These are phyloP conservation scores for Cnemophilus loriae DNA, from an alignment of 2,113 vertebrate species.

Conservation along the genomic window DNA sequence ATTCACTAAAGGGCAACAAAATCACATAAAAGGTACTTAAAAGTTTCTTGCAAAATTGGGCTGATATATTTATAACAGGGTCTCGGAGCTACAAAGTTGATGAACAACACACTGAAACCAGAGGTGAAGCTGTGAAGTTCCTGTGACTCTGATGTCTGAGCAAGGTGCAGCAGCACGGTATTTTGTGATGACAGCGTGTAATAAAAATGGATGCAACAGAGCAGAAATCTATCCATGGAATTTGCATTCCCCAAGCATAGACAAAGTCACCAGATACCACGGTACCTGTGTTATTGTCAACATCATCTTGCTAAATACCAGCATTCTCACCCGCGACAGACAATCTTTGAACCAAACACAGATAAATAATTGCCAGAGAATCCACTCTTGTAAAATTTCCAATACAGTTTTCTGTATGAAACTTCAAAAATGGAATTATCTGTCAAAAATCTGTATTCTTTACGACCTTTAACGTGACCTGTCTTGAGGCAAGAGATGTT, in stretches of 20 bases:
- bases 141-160: not conserved
- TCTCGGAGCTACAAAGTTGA: not conserved
- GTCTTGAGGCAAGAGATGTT: not conserved
- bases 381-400: not conserved
- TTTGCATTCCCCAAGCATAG: not conserved
- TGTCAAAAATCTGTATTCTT: not conserved
- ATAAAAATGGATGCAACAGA: not conserved
- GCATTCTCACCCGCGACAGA: not conserved
- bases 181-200: not conserved
- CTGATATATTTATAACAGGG: not conserved
- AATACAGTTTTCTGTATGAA: not conserved
- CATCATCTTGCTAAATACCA: not conserved
- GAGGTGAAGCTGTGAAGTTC: not conserved
- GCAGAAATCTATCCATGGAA: not conserved
- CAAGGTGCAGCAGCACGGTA: not conserved
- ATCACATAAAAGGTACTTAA: not conserved
- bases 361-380: not conserved
- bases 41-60: not conserved
- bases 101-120: not conserved
- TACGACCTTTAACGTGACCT: not conserved
- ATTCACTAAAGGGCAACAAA: not conserved
- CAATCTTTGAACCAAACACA: not conserved
- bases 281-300: not conserved
- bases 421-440: not conserved
- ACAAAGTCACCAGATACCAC: not conserved